These are phyloP conservation scores for Caracal caracal DNA, from an alignment of 2,113 vertebrate species.

Conservation along the genomic window DNA sequence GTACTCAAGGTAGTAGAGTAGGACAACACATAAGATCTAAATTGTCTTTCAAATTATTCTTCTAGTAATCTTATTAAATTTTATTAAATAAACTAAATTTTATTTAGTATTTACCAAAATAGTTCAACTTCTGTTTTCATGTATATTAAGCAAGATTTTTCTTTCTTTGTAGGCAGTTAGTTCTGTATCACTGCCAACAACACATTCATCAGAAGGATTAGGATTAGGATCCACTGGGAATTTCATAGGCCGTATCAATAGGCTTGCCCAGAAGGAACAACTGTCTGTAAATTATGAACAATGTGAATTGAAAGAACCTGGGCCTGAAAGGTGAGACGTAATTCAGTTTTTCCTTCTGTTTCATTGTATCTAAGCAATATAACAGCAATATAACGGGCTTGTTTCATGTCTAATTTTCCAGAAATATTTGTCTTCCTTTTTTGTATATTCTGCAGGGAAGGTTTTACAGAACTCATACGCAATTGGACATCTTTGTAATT, in stretches of 20 bases:
- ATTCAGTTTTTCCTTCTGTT: conserved; percentile 28
- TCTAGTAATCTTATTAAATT: conserved; percentile 19
- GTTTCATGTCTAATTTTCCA: background rate
- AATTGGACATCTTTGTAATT: background rate
- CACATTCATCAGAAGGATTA: fast-evolving
- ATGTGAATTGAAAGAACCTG: fast-evolving
- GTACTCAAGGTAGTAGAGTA: background rate
- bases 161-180: background rate
- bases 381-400: background rate
- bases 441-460: background rate
- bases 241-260: conserved; percentile 77
- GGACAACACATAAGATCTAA: background rate
- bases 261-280: fast-evolving
- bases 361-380: background rate
- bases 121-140: background rate
- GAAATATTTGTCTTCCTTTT: conserved; percentile 28
- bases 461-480: background rate
- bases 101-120: background rate
- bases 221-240: background rate
- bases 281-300: background rate
- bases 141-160: background rate
- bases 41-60: background rate
- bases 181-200: fast-evolving
- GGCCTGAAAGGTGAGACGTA: conserved; percentile 68
- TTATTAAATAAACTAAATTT: background rate